Evolutionary conservation across 2,888 invertebrate genomes (phyloP).

Genomic region (Linnaemya vulpina): DNA sequence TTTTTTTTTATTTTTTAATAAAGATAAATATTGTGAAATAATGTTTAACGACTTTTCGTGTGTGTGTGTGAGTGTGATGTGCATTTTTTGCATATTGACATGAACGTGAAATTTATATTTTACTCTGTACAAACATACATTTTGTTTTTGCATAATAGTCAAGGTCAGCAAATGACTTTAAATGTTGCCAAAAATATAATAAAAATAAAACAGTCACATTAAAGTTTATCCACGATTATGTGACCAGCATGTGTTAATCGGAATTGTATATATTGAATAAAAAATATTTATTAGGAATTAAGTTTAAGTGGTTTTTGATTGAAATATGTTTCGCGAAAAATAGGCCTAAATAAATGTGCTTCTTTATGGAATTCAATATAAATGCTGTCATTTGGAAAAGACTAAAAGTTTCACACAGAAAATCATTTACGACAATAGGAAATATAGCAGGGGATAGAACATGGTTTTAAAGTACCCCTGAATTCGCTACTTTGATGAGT

Average conservation of each 20-base stretch:
- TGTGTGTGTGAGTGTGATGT: background rate
- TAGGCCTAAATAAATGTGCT: too few species aligned
- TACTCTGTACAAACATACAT: background rate
- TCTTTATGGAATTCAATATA: too few species aligned
- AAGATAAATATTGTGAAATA: constrained; percentile 52
- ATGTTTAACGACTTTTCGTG: constrained; percentile 18
- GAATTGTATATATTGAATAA: constrained; percentile 24
- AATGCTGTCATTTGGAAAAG: too few species aligned
- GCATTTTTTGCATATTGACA: constrained; percentile 39
- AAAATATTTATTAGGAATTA: constrained; percentile 32
- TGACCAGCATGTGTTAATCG: constrained; percentile 62
- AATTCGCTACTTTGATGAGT: too few species aligned
- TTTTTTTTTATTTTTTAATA: too few species aligned
- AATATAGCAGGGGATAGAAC: too few species aligned
- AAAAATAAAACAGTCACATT: constrained; percentile 19
- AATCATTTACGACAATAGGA: too few species aligned
- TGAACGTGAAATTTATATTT: constrained; percentile 60
- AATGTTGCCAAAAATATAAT: constrained; percentile 63
- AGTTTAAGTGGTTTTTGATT: background rate
- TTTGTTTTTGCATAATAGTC: constrained; percentile 65
- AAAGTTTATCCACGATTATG: constrained; percentile 50
- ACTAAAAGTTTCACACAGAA: too few species aligned
- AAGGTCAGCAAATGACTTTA: constrained; percentile 62
- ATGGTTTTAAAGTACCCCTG: too few species aligned
- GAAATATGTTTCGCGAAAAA: too few species aligned